Conservation (phyloP, 37 sponge, comb jelly and placozoan species). For the Chondrilla cf. caribensis region DNA sequence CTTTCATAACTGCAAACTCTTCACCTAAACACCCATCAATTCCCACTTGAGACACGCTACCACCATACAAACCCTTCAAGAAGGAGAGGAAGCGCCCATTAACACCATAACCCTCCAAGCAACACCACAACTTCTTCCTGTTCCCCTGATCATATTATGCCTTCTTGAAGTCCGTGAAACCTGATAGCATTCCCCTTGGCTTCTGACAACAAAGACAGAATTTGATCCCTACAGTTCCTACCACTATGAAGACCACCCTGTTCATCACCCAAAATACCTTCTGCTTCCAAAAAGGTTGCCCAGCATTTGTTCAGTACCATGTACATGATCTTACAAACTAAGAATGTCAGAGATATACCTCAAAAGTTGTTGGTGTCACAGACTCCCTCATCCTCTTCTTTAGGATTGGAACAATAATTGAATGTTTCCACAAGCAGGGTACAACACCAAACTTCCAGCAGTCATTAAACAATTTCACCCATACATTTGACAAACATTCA, state of each 20-base stretch:
- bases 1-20: not conserved
- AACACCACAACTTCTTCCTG: not conserved
- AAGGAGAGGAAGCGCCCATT: not conserved
- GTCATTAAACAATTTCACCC: too few species aligned
- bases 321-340: not conserved
- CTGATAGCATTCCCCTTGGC: not conserved
- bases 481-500: too few species aligned
- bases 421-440: too few species aligned
- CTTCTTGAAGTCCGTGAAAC: too few species aligned
- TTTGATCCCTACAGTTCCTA: not conserved
- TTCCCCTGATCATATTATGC: not conserved
- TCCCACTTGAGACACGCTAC: not conserved
- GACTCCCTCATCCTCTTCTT: too few species aligned
- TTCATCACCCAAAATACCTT: not conserved
- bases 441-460: too few species aligned
- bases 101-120: not conserved
- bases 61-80: not conserved
- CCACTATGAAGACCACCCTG: not conserved
- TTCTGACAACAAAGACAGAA: not conserved
- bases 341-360: not conserved
- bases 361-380: too few species aligned
- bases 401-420: too few species aligned
- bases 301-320: not conserved
- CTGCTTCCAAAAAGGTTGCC: not conserved
- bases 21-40: not conserved